phyloP scores from a whole-genome alignment of 2,888 invertebrate genomes.

The Caenorhabditis panamensis region DNA sequence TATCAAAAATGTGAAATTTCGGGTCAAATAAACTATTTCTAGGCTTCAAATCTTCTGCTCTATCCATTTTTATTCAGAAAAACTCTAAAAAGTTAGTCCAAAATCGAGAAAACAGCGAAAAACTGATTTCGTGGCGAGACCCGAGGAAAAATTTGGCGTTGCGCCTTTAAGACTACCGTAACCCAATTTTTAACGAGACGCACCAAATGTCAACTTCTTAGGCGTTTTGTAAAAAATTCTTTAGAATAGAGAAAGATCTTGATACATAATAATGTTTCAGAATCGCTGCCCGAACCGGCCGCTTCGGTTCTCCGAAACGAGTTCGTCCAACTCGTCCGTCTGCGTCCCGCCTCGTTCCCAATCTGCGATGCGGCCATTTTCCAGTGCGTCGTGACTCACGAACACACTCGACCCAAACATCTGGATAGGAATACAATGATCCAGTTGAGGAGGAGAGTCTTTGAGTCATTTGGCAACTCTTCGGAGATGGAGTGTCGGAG shows the following conservation, averaged over 20 bases:
- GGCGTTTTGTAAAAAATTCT: too few species aligned
- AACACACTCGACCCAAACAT: constrained; percentile 41
- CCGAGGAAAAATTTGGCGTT: too few species aligned
- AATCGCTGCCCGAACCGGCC: constrained; percentile 59
- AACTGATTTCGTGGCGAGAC: too few species aligned
- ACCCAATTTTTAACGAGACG: too few species aligned
- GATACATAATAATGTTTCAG: constrained; percentile 29
- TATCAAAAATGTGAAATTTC: too few species aligned
- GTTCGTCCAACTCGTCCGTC: constrained; percentile 63
- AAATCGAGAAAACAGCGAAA: too few species aligned
- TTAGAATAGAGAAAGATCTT: background rate
- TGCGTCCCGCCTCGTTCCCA: constrained; percentile 59
- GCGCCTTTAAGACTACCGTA: too few species aligned
- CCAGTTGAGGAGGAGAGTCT: constrained; percentile 56
- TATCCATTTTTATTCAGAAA: too few species aligned
- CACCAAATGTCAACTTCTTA: too few species aligned
- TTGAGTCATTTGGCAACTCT: constrained; percentile 60
- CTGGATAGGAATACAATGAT: constrained; percentile 48
- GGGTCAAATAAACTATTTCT: too few species aligned
- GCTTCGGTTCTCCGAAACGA: constrained; percentile 64
- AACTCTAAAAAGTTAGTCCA: too few species aligned
- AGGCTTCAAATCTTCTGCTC: too few species aligned
- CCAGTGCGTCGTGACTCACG: constrained; percentile 57
- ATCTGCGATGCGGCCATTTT: constrained; percentile 63
- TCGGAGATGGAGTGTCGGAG: constrained; percentile 65